A percentile compares a stretch with the other conserved stretches of the same genome.
phyloP scores from a whole-genome alignment of 2,113 vertebrate species.

The Pteruthius melanotis region DNA sequence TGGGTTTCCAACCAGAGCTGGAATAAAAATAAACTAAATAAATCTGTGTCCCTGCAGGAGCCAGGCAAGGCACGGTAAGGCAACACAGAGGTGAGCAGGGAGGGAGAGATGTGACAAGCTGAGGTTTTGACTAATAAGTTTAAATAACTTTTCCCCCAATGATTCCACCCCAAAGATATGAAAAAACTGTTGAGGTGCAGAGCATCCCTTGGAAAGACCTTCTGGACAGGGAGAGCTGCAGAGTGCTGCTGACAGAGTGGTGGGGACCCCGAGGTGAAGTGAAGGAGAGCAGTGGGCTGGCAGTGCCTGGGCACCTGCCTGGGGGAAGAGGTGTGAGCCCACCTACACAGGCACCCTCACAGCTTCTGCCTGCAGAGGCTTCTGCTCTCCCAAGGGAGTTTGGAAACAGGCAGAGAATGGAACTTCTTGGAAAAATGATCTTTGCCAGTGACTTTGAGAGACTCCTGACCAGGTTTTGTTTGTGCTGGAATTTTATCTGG shows the following conservation, averaged over 20 bases:
- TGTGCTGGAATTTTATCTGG: neutral
- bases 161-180: neutral
- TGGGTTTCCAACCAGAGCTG: neutral
- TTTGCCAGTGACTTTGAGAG: neutral
- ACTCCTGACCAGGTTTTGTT: neutral
- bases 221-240: neutral
- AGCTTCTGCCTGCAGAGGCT: neutral
- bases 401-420: neutral
- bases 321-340: fast-evolving
- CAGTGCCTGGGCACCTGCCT: neutral
- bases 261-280: neutral
- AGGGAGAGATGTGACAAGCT: neutral
- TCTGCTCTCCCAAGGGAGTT: neutral
- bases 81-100: neutral
- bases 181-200: neutral
- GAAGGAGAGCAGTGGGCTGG: neutral
- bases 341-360: neutral
- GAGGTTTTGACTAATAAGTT: neutral
- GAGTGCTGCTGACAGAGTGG: neutral
- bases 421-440: neutral
- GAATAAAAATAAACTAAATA: neutral
- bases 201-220: neutral
- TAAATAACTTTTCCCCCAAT: neutral
- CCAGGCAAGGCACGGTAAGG: neutral
- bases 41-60: neutral